A percentile compares a stretch with the other conserved stretches of the same genome.
Evolutionary conservation across 2,888 invertebrate species (phyloP).

Genomic region (Alviniconcha strummeri): DNA sequence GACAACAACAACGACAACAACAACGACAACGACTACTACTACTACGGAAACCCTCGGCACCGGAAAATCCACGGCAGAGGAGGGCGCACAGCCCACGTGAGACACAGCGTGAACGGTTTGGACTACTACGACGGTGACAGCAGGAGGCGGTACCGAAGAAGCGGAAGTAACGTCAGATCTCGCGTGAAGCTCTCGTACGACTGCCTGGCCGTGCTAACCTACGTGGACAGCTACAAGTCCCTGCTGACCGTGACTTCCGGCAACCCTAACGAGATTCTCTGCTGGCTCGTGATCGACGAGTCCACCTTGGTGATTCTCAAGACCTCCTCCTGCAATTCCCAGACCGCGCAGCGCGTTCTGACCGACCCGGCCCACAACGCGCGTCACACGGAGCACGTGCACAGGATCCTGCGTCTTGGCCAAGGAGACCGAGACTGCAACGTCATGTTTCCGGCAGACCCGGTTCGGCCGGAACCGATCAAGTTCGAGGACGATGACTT

Average conservation of each 20-base stretch:
- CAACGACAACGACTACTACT: too few species aligned
- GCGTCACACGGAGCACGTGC: not conserved
- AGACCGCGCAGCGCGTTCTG: constrained; percentile 34
- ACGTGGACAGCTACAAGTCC: constrained; percentile 37
- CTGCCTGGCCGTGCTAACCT: constrained; percentile 40
- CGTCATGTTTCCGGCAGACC: constrained; percentile 22
- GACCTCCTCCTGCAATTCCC: constrained; percentile 39
- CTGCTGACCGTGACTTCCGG: constrained; percentile 35
- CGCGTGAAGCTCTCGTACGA: constrained; percentile 23
- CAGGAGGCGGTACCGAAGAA: not conserved
- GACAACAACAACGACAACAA: too few species aligned
- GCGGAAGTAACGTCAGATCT: not conserved
- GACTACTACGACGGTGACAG: too few species aligned
- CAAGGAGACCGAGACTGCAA: constrained; percentile 26
- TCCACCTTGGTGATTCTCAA: constrained; percentile 36
- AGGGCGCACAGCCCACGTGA: too few species aligned
- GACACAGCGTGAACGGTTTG: too few species aligned
- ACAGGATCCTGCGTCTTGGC: constrained; percentile 19
- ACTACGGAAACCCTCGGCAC: too few species aligned
- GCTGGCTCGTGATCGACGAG: constrained; percentile 37
- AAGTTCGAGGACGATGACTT: constrained; percentile 4
- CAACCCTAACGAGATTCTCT: constrained; percentile 30
- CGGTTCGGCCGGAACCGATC: constrained; percentile 19
- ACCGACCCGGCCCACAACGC: not conserved
- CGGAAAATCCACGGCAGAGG: too few species aligned